Conservation (phyloP, 2,888 invertebrate species). For the Elmis aenea region DNA sequence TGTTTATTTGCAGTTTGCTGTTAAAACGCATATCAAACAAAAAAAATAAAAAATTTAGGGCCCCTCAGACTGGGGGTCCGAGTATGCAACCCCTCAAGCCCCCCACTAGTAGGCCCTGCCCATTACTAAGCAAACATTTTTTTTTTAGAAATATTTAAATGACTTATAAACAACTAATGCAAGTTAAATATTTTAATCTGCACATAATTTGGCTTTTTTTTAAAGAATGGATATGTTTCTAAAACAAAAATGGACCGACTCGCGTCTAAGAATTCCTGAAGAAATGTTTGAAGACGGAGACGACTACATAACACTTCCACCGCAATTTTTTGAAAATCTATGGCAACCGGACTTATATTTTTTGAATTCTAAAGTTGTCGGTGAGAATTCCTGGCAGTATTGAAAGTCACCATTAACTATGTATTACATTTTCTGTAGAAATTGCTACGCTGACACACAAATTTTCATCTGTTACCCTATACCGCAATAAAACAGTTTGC, state of each 20-base stretch:
- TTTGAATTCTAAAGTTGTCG: constrained; percentile 78
- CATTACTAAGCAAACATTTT: no score
- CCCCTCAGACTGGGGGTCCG: no score
- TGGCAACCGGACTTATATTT: constrained; percentile 87
- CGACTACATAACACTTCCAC: constrained; percentile 73
- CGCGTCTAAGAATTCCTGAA: constrained; percentile 67
- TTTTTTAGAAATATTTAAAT: no score
- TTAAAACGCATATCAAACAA: no score
- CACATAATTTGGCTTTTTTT: constrained; percentile 11
- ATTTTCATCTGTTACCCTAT: constrained; percentile 75
- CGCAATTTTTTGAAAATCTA: constrained; percentile 76
- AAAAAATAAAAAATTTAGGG: no score
- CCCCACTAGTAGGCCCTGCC: no score
- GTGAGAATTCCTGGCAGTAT: constrained; percentile 52
- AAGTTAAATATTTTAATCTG: background rate
- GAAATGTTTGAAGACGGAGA: constrained; percentile 77
- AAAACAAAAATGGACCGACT: constrained; percentile 75
- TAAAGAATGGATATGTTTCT: constrained; percentile 80
- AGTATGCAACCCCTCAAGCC: no score
- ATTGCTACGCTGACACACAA: constrained; percentile 75
- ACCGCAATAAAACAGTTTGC: constrained; percentile 72
- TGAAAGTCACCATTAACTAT: no score
- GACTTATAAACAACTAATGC: no score
- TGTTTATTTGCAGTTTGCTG: no score
- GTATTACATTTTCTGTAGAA: constrained; percentile 49